Conservation (phyloP, 2,113 vertebrate species). For the Barbus barbus region DNA sequence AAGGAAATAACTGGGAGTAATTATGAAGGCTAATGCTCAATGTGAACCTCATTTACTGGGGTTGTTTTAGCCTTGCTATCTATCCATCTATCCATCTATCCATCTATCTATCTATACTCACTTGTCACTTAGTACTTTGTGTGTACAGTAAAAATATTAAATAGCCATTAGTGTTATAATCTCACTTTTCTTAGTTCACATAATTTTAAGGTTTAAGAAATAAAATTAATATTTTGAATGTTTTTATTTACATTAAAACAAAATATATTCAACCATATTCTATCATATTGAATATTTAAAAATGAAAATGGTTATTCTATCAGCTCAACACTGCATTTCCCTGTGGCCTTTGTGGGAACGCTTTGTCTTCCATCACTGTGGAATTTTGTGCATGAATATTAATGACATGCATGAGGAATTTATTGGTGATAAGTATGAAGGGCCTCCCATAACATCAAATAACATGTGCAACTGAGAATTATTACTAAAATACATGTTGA, state of each 20-base stretch:
- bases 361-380: slow-evolving; percentile 11
- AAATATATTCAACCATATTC: neutral
- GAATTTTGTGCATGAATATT: slow-evolving; percentile 14
- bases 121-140: too few relatives aligned
- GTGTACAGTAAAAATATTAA: too few relatives aligned
- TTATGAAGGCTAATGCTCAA: slow-evolving; percentile 11
- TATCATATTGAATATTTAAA: neutral
- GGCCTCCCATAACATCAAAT: neutral
- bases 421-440: neutral
- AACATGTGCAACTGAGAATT: neutral
- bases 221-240: too few relatives aligned
- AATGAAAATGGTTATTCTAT: neutral
- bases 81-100: too few relatives aligned
- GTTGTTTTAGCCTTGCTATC: too few relatives aligned
- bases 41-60: neutral
- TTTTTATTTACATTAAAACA: neutral
- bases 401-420: slow-evolving; percentile 20
- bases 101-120: too few relatives aligned
- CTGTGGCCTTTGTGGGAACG: neutral
- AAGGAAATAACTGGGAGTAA: slow-evolving; percentile 18
- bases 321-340: neutral
- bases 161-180: too few relatives aligned
- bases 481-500: neutral
- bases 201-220: too few relatives aligned
- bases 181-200: too few relatives aligned